Conservation (phyloP, 2,797 vertebrate genomes). For the Myotis daubentonii region DNA sequence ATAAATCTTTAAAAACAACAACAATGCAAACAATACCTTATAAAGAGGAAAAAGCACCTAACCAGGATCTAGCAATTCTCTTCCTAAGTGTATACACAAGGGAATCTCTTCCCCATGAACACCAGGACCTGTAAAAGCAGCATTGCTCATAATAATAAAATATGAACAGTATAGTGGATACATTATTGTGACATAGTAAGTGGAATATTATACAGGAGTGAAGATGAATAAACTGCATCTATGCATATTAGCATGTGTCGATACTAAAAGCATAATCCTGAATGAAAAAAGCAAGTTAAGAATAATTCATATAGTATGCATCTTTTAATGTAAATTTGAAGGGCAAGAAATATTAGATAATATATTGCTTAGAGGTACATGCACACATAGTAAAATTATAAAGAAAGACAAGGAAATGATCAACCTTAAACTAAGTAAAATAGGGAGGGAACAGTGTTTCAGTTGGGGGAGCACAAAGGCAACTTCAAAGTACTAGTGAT, state of each 20-base stretch:
- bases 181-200: neutral
- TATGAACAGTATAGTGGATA: neutral
- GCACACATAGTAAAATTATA: neutral
- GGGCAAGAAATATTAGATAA: neutral
- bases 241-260: neutral
- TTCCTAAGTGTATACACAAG: neutral
- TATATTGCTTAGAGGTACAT: neutral
- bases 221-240: neutral
- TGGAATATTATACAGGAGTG: neutral
- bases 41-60: neutral
- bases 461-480: neutral
- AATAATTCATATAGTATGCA: neutral
- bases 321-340: neutral
- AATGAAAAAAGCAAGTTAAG: neutral
- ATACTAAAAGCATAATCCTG: neutral
- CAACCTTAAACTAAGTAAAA: neutral
- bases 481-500: neutral
- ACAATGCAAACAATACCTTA: neutral
- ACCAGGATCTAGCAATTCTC: neutral
- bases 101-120: neutral
- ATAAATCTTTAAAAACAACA: neutral
- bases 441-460: neutral
- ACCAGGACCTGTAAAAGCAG: neutral
- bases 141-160: neutral
- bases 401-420: neutral